phyloP scores from a whole-genome alignment of 2,888 invertebrate genomes.

The Maniola hyperantus region DNA sequence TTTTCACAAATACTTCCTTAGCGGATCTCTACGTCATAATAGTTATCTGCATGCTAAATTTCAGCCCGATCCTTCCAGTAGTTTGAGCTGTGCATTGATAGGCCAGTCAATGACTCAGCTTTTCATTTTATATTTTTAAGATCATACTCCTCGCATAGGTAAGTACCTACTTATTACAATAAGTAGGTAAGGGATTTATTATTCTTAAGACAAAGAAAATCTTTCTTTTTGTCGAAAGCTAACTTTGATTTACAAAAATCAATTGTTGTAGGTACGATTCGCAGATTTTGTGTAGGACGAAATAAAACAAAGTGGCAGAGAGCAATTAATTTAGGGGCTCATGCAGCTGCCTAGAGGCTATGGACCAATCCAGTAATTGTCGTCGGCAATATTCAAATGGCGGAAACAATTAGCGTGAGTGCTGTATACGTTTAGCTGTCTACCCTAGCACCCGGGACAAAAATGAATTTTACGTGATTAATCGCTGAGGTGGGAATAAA shows the following conservation, averaged over 20 bases:
- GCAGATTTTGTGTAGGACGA: constrained; percentile 45
- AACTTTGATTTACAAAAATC: constrained; percentile 17
- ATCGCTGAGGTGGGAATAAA: constrained; percentile 22
- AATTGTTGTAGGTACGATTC: constrained; percentile 29
- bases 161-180: too few relatives aligned
- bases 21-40: too few relatives aligned
- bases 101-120: too few relatives aligned
- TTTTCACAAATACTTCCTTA: too few relatives aligned
- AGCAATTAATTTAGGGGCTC: constrained; percentile 78
- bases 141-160: not conserved
- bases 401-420: constrained; percentile 81
- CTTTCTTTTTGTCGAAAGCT: not conserved
- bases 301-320: constrained; percentile 73
- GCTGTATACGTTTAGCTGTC: constrained; percentile 62
- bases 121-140: too few relatives aligned
- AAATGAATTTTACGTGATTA: constrained; percentile 34
- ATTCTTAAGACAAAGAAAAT: too few relatives aligned
- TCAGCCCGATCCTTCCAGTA: too few relatives aligned
- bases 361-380: constrained; percentile 81
- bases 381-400: constrained; percentile 81
- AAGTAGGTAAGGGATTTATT: too few relatives aligned
- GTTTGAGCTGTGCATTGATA: too few relatives aligned
- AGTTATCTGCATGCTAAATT: too few relatives aligned
- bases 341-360: constrained; percentile 54
- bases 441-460: constrained; percentile 43